These are phyloP conservation scores for Myoxocephalus aenaeus DNA, from an alignment of 2,797 vertebrate species.

Conservation along the genomic window DNA sequence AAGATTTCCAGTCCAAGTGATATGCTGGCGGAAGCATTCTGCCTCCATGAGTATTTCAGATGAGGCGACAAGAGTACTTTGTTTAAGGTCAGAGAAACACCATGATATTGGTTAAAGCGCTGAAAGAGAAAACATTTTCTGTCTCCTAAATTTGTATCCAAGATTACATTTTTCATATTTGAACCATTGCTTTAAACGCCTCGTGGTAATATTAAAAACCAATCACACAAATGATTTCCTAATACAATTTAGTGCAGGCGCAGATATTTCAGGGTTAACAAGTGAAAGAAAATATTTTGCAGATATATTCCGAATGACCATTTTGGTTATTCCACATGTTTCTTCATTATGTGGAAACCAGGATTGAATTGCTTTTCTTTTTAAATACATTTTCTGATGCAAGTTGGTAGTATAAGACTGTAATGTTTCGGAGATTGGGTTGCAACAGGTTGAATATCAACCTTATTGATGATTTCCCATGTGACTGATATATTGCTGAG, in stretches of 20 bases:
- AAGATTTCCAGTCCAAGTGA: background rate
- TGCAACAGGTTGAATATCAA: background rate
- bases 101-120: background rate
- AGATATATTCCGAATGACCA: background rate
- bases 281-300: background rate
- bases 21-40: background rate
- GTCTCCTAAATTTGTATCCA: background rate
- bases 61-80: background rate
- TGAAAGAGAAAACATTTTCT: background rate
- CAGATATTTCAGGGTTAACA: background rate
- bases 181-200: background rate
- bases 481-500: conserved; percentile 2
- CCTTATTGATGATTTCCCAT: background rate
- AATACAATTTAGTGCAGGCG: background rate
- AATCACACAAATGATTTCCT: too few species aligned
- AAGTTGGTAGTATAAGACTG: background rate
- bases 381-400: background rate
- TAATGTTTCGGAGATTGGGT: background rate
- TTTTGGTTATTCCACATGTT: background rate
- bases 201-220: background rate
- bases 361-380: background rate
- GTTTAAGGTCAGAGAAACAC: background rate
- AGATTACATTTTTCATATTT: too few species aligned
- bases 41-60: background rate
- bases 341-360: background rate